Base-by-base conservation (phyloP, 2,113 vertebrate genomes). In the Pampusana beccarii region DNA sequence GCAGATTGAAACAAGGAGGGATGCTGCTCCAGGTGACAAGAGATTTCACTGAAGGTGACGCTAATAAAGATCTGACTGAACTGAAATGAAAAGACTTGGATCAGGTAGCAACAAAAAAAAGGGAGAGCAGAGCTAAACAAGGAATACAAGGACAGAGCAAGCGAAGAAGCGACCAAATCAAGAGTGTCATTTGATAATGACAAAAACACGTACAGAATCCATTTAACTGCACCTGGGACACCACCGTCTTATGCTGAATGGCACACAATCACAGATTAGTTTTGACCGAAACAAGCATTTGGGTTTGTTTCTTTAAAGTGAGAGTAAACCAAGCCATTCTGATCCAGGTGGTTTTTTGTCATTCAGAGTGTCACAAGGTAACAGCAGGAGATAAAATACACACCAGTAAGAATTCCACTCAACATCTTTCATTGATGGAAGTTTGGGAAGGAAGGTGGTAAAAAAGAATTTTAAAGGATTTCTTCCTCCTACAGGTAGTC, bases 401-500 rank as follows among this genome's bases (percentile, higher is more conserved):
- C 0, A 3, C 10, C 50, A 48, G 36, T 3, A 62, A 18, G 13
- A 44, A 58, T 10, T 33, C 3, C 5, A 25, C 18, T 24, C 1
- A 0, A 23, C 21, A 60, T 21, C 26, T n/a, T 91, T 71, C 5
- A 6, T 2, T 50, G 60, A 53, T 13, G 50, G 25, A 79, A 77
- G 21, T 31, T 24, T 38, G 2, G 16, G 54, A 33, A 74, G 6
- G 7, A 81, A 92, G 24, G 18, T 5, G 19, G 24, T 23, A 48
- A 86, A 56, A 56, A 71, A 78, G 2, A 17, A 57, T 48, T 83
- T 64, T 61, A 25, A 65, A 44, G 70, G 10, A 15, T 50, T 89
- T 82, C 18, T 25, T 48, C 11, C 10, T 28, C 25, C 53, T 58
- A 71, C 4, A 42, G 34, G 31, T 5, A 90, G 67, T 36, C 8